A percentile compares a stretch with the other conserved stretches of the same genome.
Conservation (phyloP, 2,113 vertebrate genomes). For the Catharus bicknelli region DNA sequence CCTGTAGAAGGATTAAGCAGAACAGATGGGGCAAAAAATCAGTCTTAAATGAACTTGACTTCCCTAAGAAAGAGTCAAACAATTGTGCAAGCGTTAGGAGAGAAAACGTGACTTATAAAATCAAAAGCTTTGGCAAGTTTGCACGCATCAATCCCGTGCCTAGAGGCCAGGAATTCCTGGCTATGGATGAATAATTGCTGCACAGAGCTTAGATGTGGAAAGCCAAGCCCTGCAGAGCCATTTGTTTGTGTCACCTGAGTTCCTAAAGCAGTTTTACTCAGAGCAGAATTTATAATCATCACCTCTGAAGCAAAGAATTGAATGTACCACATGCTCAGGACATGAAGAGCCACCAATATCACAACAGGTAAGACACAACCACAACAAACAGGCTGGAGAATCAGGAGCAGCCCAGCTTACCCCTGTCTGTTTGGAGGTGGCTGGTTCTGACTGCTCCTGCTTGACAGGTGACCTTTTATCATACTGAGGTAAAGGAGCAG, state of each 20-base stretch:
- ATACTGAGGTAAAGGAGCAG: conserved; percentile 89
- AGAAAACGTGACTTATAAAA: conserved; percentile 11
- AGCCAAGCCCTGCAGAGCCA: neutral
- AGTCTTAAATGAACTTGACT: conserved; percentile 12
- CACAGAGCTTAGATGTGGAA: neutral
- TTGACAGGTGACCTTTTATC: conserved; percentile 76
- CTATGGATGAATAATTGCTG: neutral
- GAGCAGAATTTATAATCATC: neutral
- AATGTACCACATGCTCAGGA: neutral
- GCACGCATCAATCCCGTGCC: neutral
- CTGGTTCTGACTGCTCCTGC: conserved; percentile 69
- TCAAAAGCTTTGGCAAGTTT: neutral
- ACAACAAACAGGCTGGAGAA: rapidly evolving
- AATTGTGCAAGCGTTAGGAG: neutral
- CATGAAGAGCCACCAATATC: neutral
- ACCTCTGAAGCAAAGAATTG: neutral
- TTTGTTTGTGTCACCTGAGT: neutral
- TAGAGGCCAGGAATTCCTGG: conserved; percentile 10
- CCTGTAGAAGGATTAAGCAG: neutral
- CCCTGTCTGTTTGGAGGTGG: conserved; percentile 65
- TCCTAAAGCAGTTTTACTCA: neutral
- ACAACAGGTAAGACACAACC: rapidly evolving
- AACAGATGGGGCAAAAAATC: neutral
- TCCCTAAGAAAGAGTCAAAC: neutral
- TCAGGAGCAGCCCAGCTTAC: conserved; percentile 53